Base-by-base conservation (phyloP, 2,113 vertebrate species). In the Apus apus region DNA sequence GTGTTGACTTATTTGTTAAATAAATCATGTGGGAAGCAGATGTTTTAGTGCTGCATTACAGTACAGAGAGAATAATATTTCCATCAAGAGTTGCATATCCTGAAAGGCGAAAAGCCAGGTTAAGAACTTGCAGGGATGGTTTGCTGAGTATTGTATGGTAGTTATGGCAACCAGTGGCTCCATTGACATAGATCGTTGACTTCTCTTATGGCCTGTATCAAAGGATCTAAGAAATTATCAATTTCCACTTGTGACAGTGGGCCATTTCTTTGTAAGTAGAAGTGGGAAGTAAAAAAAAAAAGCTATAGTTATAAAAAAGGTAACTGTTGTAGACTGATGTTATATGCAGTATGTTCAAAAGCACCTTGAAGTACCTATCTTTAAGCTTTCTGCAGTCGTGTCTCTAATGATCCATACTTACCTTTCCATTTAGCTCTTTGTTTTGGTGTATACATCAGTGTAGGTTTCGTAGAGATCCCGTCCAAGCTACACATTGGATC, bases 11-110 rank as follows among this genome's bases (percentile, higher is more conserved):
- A 72, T n/a, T 92, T 75, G 57, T 90, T 97, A 68, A 96, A 95
- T 95, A 94, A 93, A 89, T 96, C 86, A 93, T 94, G 65, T 92
- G 83, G 77, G 95, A 96, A 90, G 80, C 93, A 97, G 89, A 71
- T 93, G 89, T 94, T 90, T 77, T 90, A 71, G 79, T 92, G 61
- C 86, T 95, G 86, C 65, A 36, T 90, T 84, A 89, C 60, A 48
- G 53, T 77, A 77, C 72, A 74, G 51, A 60, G 64, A 8, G 11
- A 90, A 38, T 87, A 75, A 40, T 74, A 32, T 72, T 65, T 86
- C 34, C 51, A 60, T 89, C 80, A 78, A 57, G 61, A 36, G 38
- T 67, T 92, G 53, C 68, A 27, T 75, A 50, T 89, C 56, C 53
- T 75, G 65, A 71, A 94, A 86, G 68, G 73, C 54, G 70, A 92